Base-by-base conservation (phyloP, 2,113 vertebrate species). In the Gadus chalcogrammus region DNA sequence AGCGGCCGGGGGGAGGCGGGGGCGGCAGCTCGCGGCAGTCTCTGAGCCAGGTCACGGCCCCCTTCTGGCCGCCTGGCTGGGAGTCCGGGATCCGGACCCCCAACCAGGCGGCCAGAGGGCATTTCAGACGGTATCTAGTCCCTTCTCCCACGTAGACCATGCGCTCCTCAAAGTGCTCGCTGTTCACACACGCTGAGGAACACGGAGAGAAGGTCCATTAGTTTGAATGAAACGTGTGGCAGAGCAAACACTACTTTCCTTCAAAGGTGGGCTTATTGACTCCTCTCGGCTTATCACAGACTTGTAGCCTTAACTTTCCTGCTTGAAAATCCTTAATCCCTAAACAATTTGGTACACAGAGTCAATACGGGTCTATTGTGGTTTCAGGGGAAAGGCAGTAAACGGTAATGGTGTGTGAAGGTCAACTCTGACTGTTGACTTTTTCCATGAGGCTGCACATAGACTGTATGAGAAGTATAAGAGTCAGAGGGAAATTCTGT, bases 121-220 rank as follows among this genome's bases (percentile, higher is more conserved):
- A 90, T 59, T 58, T 66, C 58, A 90, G 77, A 4, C 27, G 65
- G 68, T 82, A 86, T 2, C 79, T 68, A 63, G 71, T 65, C 53
- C 2, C 7, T 27, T 65, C 73, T 17, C 82, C 73, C 2, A 64
- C 52, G 42, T 67, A 72, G 6, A 79, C 8, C n/a, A 58, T 61
- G 28, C 79, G 70, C 65, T 88, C 85, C 63, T 70, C 56, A 31
- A 85, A 78, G 5, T 22, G 66, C 61, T 64, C 65, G n/a, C 70
- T 78, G 38, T 87, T 73, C 64, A 85, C 75, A 52, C 88, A 90
- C 1, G n/a, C 87, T 90, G 53, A 7, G 84, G 69, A 76, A 61
- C 0, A 38, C 24, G 71, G n/a, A 75, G 1, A 73, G 4, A 27
- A 15, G 12, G 8, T 48, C 42, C 42, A 48, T 48, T 48, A 2